These are phyloP conservation scores for Lophotis ruficrista DNA, from an alignment of 2,113 vertebrate genomes.

Conservation along the genomic window DNA sequence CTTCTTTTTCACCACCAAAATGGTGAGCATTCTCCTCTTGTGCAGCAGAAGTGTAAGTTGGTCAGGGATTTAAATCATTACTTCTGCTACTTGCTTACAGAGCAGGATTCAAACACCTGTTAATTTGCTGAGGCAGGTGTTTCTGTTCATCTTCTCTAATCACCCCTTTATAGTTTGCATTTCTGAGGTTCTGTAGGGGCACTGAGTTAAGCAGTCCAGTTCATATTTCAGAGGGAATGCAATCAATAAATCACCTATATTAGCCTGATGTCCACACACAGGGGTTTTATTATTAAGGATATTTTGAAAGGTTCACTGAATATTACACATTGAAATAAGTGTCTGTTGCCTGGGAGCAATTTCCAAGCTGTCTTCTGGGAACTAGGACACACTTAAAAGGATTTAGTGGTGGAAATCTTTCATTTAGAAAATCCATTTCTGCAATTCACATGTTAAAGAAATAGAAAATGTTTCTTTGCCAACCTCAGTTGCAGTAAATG, in stretches of 20 bases:
- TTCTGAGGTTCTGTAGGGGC: slow-evolving; percentile 26
- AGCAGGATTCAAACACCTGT: slow-evolving; percentile 46
- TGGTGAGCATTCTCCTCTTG: not conserved
- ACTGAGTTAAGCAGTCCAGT: slow-evolving; percentile 43
- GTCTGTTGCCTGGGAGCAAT: slow-evolving; percentile 68
- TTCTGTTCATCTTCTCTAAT: slow-evolving; percentile 1
- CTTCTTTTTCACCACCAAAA: not conserved
- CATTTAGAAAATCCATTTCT: slow-evolving; percentile 74
- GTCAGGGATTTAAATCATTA: not conserved
- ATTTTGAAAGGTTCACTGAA: slow-evolving; percentile 72
- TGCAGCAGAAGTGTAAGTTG: not conserved
- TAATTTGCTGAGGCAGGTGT: slow-evolving; percentile 60
- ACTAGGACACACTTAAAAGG: slow-evolving; percentile 72
- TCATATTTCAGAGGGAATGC: slow-evolving; percentile 65
- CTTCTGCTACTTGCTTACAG: slow-evolving; percentile 20
- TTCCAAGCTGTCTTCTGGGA: slow-evolving; percentile 70
- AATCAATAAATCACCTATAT: slow-evolving; percentile 72
- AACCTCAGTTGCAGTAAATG: slow-evolving; percentile 32
- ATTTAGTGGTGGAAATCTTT: slow-evolving; percentile 73
- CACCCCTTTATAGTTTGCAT: not conserved
- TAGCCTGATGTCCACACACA: slow-evolving; percentile 58
- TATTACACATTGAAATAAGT: slow-evolving; percentile 74
- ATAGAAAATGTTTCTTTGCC: slow-evolving; percentile 65
- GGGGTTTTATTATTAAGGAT: slow-evolving; percentile 66
- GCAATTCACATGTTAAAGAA: slow-evolving; percentile 68